Evolutionary conservation across 2,113 vertebrate species (phyloP).

Genomic region (Psophia crepitans): DNA sequence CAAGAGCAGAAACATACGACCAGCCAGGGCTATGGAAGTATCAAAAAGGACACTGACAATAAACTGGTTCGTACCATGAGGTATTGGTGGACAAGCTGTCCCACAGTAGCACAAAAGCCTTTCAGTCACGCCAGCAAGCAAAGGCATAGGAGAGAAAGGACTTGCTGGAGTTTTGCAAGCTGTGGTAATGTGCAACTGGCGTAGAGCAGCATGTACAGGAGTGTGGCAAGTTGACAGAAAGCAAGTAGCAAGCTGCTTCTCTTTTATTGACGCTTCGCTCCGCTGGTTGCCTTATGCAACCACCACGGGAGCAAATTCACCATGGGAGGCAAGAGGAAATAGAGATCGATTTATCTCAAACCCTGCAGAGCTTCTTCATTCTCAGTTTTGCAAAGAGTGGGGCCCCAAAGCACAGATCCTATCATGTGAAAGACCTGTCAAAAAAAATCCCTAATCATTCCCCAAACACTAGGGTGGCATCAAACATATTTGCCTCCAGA

Average conservation of each 20-base stretch:
- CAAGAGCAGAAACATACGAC: neutral
- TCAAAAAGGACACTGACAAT: neutral
- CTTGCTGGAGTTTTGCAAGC: slow-evolving; percentile 7
- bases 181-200: slow-evolving; percentile 12
- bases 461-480: neutral
- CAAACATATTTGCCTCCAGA: neutral
- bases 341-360: neutral
- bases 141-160: neutral
- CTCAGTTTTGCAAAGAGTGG: neutral
- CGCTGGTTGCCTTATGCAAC: slow-evolving; percentile 26
- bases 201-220: neutral
- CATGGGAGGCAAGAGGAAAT: neutral
- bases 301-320: slow-evolving; percentile 9
- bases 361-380: neutral
- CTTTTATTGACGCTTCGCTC: slow-evolving; percentile 28
- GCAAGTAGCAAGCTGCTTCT: neutral
- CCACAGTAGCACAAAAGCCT: neutral
- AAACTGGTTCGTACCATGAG: neutral
- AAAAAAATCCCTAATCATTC: neutral
- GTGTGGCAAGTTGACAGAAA: slow-evolving; percentile 22
- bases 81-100: neutral
- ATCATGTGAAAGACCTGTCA: neutral
- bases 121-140: neutral
- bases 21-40: neutral
- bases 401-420: neutral